Evolutionary conservation across 2,113 vertebrate genomes (phyloP).

Genomic region (Phrynocephalus versicolor): DNA sequence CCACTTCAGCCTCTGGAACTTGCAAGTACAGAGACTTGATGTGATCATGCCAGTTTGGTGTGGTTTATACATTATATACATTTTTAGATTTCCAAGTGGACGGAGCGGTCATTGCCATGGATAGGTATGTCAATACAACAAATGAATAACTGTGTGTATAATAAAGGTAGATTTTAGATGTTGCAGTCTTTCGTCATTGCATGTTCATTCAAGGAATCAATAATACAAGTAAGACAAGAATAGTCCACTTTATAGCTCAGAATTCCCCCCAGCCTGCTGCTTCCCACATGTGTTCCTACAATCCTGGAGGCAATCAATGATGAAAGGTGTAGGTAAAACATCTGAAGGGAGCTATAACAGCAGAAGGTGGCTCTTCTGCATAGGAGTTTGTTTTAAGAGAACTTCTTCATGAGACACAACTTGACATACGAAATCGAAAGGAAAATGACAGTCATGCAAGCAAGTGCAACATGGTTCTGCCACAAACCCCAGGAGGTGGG

Average conservation of each 20-base stretch:
- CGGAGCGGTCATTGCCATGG: not conserved
- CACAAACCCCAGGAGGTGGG: conserved; percentile 84
- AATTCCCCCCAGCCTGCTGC: not conserved
- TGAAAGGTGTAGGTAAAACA: not conserved
- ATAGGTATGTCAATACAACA: not conserved
- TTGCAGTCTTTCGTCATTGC: not conserved
- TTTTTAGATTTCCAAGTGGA: not conserved
- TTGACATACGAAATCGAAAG: conserved; percentile 86
- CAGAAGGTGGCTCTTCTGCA: not conserved
- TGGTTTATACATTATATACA: not conserved
- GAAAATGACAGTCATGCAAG: conserved; percentile 82
- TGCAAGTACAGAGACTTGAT: not conserved
- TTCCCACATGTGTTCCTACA: not conserved
- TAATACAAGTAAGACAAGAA: not conserved
- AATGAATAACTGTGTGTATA: not conserved
- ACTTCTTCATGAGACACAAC: conserved; percentile 87
- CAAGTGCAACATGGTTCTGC: conserved; percentile 86
- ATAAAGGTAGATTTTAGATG: not conserved
- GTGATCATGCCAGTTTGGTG: not conserved
- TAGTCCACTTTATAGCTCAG: not conserved
- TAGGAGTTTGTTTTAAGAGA: conserved; percentile 73
- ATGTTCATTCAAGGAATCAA: not conserved
- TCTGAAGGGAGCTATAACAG: not conserved
- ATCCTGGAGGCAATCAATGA: not conserved
- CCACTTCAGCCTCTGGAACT: not conserved